phyloP scores from a whole-genome alignment of 1,140 invertebrate genomes.

The Drosophila parabipectinata region DNA sequence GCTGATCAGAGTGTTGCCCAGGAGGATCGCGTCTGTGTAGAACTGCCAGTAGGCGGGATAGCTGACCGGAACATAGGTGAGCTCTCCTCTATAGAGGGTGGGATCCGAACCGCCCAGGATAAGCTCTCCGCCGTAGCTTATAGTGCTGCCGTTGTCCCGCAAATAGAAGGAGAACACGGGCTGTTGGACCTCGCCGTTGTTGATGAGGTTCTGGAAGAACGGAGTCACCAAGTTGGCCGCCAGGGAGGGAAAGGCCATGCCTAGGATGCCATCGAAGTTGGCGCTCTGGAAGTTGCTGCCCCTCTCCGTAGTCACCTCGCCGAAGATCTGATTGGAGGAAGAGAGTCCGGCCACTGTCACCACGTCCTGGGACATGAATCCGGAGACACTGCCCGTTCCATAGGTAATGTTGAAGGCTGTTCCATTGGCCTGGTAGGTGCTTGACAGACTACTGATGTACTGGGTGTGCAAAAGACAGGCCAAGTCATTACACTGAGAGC shows the following conservation, averaged over 20 bases:
- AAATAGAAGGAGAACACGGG: slow-evolving; percentile 97
- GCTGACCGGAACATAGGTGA: slow-evolving; percentile 94
- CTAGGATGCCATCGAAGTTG: slow-evolving; percentile 98
- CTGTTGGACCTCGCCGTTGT: slow-evolving; percentile 90
- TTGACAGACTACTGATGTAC: slow-evolving; percentile 94
- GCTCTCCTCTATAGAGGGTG: slow-evolving; percentile 92
- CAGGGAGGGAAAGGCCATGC: slow-evolving; percentile 94
- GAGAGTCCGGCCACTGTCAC: slow-evolving; percentile 88
- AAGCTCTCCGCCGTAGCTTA: slow-evolving; percentile 93
- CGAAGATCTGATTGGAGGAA: slow-evolving; percentile 96
- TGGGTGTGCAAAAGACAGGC: slow-evolving; percentile 93
- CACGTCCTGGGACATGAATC: slow-evolving; percentile 95
- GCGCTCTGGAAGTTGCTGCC: slow-evolving; percentile 94
- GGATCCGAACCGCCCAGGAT: slow-evolving; percentile 97
- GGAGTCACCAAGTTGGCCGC: slow-evolving; percentile 95
- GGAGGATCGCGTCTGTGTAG: slow-evolving; percentile 90
- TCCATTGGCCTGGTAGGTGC: slow-evolving; percentile 94
- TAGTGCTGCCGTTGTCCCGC: slow-evolving; percentile 88
- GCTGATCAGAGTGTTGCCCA: slow-evolving; percentile 86
- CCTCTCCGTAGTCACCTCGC: slow-evolving; percentile 97
- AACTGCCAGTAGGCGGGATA: slow-evolving; percentile 98
- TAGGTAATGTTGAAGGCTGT: slow-evolving; percentile 96
- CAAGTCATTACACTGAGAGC: slow-evolving; percentile 92
- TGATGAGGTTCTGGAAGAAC: slow-evolving; percentile 97
- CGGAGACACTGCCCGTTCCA: slow-evolving; percentile 97